Percentiles rank a stretch among this genome's conserved stretches.
Evolutionary conservation across 2,113 vertebrate genomes (phyloP).

Genomic region (Recurvirostra avosetta): DNA sequence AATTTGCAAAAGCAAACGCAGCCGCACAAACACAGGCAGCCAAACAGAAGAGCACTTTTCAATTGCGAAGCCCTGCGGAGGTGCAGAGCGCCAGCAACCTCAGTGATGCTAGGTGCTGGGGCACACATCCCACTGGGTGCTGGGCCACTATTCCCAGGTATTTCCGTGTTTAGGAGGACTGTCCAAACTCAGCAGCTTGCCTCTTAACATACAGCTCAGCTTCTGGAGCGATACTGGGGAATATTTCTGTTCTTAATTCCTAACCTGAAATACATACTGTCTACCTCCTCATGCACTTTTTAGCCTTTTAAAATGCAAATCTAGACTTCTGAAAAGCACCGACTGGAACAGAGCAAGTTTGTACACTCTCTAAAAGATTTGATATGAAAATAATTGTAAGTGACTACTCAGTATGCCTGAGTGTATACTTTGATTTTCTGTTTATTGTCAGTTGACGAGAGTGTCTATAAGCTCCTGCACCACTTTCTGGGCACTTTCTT

Average conservation of each 20-base stretch:
- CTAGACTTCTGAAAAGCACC: neutral
- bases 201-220: neutral
- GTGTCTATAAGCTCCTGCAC: neutral
- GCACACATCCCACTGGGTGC: neutral
- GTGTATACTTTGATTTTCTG: neutral
- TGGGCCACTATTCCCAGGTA: neutral
- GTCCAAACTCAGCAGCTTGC: neutral
- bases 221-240: neutral
- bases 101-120: neutral
- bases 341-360: neutral
- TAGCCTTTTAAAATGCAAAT: neutral
- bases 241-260: neutral
- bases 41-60: neutral
- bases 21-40: neutral
- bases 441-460: constrained; percentile 7
- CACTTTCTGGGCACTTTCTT: neutral
- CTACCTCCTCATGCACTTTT: neutral
- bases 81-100: neutral
- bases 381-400: constrained; percentile 39
- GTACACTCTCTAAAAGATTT: neutral
- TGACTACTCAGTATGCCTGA: constrained; percentile 17
- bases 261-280: neutral
- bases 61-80: neutral
- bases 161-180: neutral
- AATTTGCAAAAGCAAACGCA: neutral